phyloP scores from a whole-genome alignment of 1,140 invertebrate genomes.

The Pissodes strobi region DNA sequence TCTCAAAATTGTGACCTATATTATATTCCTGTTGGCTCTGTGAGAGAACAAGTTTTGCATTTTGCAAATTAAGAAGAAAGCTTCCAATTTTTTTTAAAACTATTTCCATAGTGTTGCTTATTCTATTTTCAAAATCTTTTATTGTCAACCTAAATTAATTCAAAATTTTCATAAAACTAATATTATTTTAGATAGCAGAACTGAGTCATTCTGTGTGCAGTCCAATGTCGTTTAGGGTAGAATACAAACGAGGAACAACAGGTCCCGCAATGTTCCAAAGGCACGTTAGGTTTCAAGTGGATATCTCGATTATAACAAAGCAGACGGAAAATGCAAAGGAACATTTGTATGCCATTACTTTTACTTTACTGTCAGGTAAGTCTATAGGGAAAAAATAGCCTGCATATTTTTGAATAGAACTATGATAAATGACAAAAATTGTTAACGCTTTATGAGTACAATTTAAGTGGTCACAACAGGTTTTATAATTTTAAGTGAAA shows the following conservation, averaged over 20 bases:
- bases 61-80: too few species aligned
- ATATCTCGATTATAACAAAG: slow-evolving; percentile 72
- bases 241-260: slow-evolving; percentile 92
- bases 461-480: too few species aligned
- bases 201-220: slow-evolving; percentile 97
- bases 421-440: too few species aligned
- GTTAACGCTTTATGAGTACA: too few species aligned
- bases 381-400: background rate
- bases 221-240: slow-evolving; percentile 96
- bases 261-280: slow-evolving; percentile 95
- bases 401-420: background rate
- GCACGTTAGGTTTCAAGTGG: slow-evolving; percentile 91
- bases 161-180: background rate
- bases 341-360: slow-evolving; percentile 91
- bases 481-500: too few species aligned
- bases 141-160: background rate
- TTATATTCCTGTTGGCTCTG: too few species aligned
- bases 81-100: too few species aligned
- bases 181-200: slow-evolving; percentile 85
- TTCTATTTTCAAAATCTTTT: too few species aligned
- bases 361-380: slow-evolving; percentile 92
- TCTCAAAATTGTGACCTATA: too few species aligned
- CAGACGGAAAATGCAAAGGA: slow-evolving; percentile 76
- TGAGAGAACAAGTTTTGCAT: too few species aligned
- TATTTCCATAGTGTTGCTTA: too few species aligned